A percentile compares a stretch with the other conserved stretches of the same genome.
Conservation (phyloP, 2,888 invertebrate genomes). For the Diogma glabrata region DNA sequence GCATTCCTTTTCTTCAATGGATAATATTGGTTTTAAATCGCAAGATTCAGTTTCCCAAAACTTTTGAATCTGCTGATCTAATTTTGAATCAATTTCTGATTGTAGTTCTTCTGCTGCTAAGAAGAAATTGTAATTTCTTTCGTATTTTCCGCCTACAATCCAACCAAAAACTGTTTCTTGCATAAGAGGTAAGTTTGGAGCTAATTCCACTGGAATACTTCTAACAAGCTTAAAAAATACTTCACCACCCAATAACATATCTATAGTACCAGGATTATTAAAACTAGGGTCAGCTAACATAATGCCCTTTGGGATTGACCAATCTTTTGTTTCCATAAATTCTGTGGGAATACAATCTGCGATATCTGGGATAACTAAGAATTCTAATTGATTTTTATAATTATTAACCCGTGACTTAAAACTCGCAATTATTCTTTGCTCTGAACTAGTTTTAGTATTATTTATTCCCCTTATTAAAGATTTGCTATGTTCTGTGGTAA, state of each 20-base stretch:
- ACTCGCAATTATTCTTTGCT: too few species aligned
- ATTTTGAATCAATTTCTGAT: background rate
- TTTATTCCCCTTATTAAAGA: too few species aligned
- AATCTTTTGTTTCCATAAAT: too few species aligned
- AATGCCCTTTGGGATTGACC: background rate
- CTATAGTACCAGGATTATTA: background rate
- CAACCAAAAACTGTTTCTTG: background rate
- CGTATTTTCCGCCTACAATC: background rate
- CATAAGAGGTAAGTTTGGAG: background rate
- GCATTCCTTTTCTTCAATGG: too few species aligned
- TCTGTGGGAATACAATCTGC: too few species aligned
- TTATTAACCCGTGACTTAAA: too few species aligned
- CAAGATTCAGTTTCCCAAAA: too few species aligned
- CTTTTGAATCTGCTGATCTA: background rate
- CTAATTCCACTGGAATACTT: background rate
- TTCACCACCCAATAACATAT: background rate
- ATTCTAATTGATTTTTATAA: too few species aligned
- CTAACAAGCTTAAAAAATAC: background rate
- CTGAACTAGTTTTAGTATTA: too few species aligned
- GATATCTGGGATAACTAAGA: too few species aligned
- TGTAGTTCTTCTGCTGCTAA: background rate
- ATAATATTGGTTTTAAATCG: too few species aligned
- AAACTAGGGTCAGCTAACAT: background rate
- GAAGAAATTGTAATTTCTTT: background rate
- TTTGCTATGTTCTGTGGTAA: too few species aligned